Evolutionary conservation across 1,140 invertebrate genomes (phyloP).

Genomic region (Rhyzopertha dominica): DNA sequence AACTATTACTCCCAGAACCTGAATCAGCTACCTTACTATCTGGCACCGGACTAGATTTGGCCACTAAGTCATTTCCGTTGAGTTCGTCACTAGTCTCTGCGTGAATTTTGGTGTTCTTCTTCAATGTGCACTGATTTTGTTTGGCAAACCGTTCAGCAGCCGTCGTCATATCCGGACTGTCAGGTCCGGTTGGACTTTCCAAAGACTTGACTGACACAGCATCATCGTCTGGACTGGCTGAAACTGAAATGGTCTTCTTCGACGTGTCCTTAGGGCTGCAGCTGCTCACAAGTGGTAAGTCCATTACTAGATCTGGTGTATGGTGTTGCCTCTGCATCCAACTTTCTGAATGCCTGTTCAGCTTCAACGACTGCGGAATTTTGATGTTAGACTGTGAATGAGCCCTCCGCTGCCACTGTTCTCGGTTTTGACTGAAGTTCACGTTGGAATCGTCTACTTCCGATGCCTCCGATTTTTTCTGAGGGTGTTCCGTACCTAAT

Average conservation of each 20-base stretch:
- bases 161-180: conserved; percentile 65
- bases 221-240: conserved; percentile 30
- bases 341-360: conserved; percentile 49
- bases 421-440: conserved; percentile 49
- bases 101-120: conserved; percentile 63
- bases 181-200: conserved; percentile 47
- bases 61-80: conserved; percentile 29
- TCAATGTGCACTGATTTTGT: conserved; percentile 76
- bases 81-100: conserved; percentile 30
- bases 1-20: conserved; percentile 24
- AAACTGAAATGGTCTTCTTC: conserved; percentile 47
- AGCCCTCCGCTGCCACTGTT: conserved; percentile 58
- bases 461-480: conserved; percentile 9
- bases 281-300: conserved; percentile 59
- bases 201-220: conserved; percentile 19
- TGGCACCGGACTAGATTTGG: conserved; percentile 39
- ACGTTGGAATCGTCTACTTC: conserved; percentile 38
- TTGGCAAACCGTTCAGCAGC: conserved; percentile 70
- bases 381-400: conserved; percentile 51
- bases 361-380: conserved; percentile 29
- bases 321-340: conserved; percentile 55
- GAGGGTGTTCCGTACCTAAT: conserved; percentile 2
- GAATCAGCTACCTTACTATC: conserved; percentile 34
- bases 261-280: conserved; percentile 47
- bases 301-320: conserved; percentile 86